Conservation (phyloP, 1,140 invertebrate species). For the Campoletis sonorensis region DNA sequence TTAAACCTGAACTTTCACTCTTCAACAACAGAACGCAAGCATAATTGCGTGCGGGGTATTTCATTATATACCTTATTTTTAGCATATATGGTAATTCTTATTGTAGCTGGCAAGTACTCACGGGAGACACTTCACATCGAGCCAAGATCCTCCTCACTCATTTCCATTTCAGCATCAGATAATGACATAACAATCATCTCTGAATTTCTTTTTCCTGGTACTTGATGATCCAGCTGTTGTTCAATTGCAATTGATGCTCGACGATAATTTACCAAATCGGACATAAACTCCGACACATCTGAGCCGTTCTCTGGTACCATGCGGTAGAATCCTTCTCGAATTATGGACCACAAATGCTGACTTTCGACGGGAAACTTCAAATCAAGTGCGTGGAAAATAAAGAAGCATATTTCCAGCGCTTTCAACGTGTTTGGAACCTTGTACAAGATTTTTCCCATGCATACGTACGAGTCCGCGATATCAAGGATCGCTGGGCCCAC, state of each 20-base stretch:
- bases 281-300: neutral
- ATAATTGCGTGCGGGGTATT: neutral
- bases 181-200: neutral
- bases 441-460: conserved; percentile 11
- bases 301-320: neutral
- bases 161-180: neutral
- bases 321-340: conserved; percentile 11
- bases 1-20: too few species aligned
- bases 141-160: neutral
- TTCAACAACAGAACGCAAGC: too few species aligned
- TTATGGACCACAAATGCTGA: neutral
- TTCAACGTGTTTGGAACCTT: conserved; percentile 11
- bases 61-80: neutral
- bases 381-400: neutral
- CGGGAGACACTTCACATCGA: neutral
- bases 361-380: neutral
- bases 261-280: neutral
- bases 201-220: neutral
- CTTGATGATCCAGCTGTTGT: neutral
- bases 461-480: neutral
- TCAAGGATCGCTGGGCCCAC: neutral
- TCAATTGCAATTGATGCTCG: neutral
- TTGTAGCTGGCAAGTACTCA: neutral
- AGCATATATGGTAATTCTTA: neutral
- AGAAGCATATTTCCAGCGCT: conserved; percentile 16